Conservation (phyloP, 1,140 invertebrate genomes). For the Ruditapes philippinarum region DNA sequence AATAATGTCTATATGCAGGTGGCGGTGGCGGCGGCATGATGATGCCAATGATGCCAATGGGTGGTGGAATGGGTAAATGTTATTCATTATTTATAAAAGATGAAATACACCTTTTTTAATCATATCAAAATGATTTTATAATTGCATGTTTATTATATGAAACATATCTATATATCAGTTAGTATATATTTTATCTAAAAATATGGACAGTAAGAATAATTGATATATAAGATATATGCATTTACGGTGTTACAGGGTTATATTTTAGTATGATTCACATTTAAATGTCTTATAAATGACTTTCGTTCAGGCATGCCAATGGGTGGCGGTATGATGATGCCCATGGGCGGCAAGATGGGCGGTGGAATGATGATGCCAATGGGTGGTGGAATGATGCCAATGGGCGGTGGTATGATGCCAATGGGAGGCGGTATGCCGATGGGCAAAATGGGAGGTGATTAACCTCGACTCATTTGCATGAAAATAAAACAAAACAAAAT, state of each 20-base stretch:
- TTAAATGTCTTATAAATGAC: no score
- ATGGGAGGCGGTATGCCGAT: constrained; percentile 25
- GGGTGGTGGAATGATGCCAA: constrained; percentile 49
- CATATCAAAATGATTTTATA: no score
- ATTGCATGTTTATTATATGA: no score
- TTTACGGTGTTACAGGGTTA: no score
- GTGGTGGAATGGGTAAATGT: neutral
- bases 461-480: no score
- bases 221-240: no score
- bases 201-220: neutral
- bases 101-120: no score
- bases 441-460: constrained; percentile 23
- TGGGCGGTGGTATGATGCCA: neutral
- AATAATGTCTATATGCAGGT: neutral
- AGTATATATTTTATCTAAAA: no score
- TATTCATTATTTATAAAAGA: neutral
- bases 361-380: constrained; percentile 43
- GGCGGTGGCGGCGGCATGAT: neutral
- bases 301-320: constrained; percentile 14
- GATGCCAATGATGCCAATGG: constrained; percentile 24
- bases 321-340: constrained; percentile 51
- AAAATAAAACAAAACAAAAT: no score
- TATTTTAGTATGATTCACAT: no score
- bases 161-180: no score
- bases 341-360: constrained; percentile 26